phyloP scores from a whole-genome alignment of 1,140 invertebrate species.

The Drosophila watanabei region DNA sequence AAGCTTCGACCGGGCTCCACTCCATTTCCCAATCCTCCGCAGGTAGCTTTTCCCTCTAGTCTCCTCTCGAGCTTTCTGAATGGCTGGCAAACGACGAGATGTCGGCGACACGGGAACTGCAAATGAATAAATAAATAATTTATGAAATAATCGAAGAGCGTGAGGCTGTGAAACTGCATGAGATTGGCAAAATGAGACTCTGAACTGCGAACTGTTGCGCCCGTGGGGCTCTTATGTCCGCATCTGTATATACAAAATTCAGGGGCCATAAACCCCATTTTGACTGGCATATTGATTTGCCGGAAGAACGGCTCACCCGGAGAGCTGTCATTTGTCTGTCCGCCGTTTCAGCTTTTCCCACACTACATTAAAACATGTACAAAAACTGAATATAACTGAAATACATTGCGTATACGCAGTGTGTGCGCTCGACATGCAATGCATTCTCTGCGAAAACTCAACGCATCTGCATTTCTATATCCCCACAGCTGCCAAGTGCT shows the following conservation, averaged over 20 bases:
- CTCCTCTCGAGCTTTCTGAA: slow-evolving; percentile 13
- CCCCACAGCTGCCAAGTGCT: slow-evolving; percentile 59
- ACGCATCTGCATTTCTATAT: slow-evolving; percentile 64
- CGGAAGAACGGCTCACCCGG: not conserved
- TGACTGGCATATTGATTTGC: slow-evolving; percentile 37
- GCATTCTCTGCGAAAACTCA: slow-evolving; percentile 43
- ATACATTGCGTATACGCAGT: slow-evolving; percentile 61
- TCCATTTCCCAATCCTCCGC: slow-evolving; percentile 25
- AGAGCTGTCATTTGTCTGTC: slow-evolving; percentile 15
- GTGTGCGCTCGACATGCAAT: slow-evolving; percentile 57
- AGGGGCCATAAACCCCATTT: slow-evolving; percentile 29
- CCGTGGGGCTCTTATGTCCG: slow-evolving; percentile 24
- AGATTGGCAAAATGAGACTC: slow-evolving; percentile 45
- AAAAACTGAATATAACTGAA: slow-evolving; percentile 26
- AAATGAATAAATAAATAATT: slow-evolving; percentile 78
- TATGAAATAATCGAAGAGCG: slow-evolving; percentile 47
- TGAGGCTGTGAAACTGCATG: slow-evolving; percentile 32
- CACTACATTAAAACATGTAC: slow-evolving; percentile 24
- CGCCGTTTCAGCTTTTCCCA: slow-evolving; percentile 7
- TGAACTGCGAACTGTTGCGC: slow-evolving; percentile 18
- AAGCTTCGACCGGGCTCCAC: slow-evolving; percentile 31
- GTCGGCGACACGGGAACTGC: slow-evolving; percentile 46
- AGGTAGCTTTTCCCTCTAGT: not conserved
- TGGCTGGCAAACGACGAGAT: slow-evolving; percentile 40
- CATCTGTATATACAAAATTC: slow-evolving; percentile 16